Evolutionary conservation across 1,140 invertebrate species (phyloP), one percentile per base, ranked within the genome.

Genomic region (Ptiloglossa arizonensis): DNA sequence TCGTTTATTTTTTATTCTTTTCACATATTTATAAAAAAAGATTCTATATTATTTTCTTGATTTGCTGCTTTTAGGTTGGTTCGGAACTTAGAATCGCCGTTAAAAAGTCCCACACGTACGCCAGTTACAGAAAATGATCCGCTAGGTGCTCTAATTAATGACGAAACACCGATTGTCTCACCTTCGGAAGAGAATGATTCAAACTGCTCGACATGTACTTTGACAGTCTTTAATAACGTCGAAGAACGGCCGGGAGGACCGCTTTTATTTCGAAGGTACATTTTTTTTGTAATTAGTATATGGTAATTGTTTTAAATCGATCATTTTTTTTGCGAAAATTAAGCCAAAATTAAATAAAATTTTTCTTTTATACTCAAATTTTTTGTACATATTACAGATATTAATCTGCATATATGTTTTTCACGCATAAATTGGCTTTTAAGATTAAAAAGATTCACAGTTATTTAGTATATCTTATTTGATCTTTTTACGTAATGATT

Each of bases 101-200:
- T 93, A 13, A 93, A 93, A 83, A 94, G 93, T 87, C 94, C 94
- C 52, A 87, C 95, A 24, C 93, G 97, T 56, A 97, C 96, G 27
- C 96, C 96, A 2, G 97, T 98, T 1, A 96, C 97, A 2, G 95
- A 97, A 89, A 98, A 98, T 90, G 97, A 98, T 93, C 98, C 98
- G 1, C 91, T 98, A 32, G 98, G 97, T 13, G 97, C 97, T 35
- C 93, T 98, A 52, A 93, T 94, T 64, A 94, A 95, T 44, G 92
- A 93, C 41, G 90, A 92, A 71, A 93, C 92, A n/a, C 92, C 92
- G 2, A 88, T 93, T 44, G 91, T 93, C 52, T 93, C 92, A 13
- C 92, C 91, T 48, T 92, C 90, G 19, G 92, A 92, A 41, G 92
- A 93, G 72, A 92, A 92, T 59, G 92, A 92, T 74, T 93, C 91